These are phyloP conservation scores for Drosophila paranaensis DNA, from an alignment of 2,888 invertebrate genomes.

Conservation along the genomic window DNA sequence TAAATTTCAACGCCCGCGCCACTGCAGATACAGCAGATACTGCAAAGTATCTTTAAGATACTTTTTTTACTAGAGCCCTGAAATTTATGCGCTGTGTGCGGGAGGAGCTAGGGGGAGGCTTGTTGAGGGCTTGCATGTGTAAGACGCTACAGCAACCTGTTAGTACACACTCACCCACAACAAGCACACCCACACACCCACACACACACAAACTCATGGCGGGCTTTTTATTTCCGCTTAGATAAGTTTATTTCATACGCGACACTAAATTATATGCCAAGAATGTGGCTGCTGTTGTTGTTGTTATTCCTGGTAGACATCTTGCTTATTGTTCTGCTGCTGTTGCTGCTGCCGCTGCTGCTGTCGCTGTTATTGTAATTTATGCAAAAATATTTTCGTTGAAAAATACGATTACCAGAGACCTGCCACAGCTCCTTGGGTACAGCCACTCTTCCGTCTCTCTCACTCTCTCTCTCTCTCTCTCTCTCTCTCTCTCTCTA, in stretches of 20 bases:
- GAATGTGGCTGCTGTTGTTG: conserved; percentile 59
- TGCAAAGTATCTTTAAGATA: conserved; percentile 49
- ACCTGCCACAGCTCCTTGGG: conserved; percentile 40
- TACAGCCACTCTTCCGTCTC: conserved; percentile 9
- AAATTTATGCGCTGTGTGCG: conserved; percentile 66
- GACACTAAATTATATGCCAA: conserved; percentile 80
- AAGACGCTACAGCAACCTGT: conserved; percentile 64
- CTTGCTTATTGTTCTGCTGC: conserved; percentile 70
- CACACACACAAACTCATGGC: conserved; percentile 18
- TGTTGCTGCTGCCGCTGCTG: conserved; percentile 45
- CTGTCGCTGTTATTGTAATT: conserved; percentile 76
- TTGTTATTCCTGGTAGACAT: conserved; percentile 68
- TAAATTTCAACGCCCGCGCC: conserved; percentile 73
- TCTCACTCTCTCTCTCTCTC: background rate
- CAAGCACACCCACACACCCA: conserved; percentile 13
- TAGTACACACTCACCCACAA: conserved; percentile 49
- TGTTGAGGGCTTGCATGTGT: conserved; percentile 48
- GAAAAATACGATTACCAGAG: conserved; percentile 66
- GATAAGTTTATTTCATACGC: conserved; percentile 81
- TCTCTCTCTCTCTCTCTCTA: conserved; percentile 5
- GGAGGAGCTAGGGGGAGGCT: background rate
- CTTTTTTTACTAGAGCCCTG: conserved; percentile 43
- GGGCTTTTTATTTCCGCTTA: conserved; percentile 76
- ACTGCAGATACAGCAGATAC: conserved; percentile 53
- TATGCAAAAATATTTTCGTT: conserved; percentile 78